Conservation (phyloP, 1,140 invertebrate genomes). For the Antheraea mylitta region DNA sequence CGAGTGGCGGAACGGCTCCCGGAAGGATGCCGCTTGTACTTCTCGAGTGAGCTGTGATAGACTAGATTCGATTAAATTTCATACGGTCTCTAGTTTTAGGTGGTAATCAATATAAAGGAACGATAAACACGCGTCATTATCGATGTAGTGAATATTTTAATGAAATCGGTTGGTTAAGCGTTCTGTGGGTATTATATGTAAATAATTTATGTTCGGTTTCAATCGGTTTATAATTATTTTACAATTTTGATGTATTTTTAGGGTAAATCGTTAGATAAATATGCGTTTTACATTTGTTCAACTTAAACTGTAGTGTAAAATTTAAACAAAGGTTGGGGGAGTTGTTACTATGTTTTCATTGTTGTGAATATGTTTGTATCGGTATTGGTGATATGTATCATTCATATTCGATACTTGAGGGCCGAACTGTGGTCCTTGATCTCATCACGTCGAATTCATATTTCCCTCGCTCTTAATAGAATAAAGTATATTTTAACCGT, state of each 20-base stretch:
- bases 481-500: neutral
- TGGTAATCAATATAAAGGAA: constrained; percentile 45
- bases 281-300: constrained; percentile 71
- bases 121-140: constrained; percentile 29
- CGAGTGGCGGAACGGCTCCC: neutral
- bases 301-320: constrained; percentile 55
- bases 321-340: constrained; percentile 49
- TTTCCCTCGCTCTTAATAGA: neutral
- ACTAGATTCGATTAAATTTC: constrained; percentile 56
- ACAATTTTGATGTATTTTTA: constrained; percentile 75
- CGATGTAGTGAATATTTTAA: constrained; percentile 23
- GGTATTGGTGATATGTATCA: constrained; percentile 40
- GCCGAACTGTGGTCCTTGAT: constrained; percentile 3
- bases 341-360: constrained; percentile 63
- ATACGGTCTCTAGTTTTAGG: constrained; percentile 52
- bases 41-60: constrained; percentile 74
- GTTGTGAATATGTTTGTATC: constrained; percentile 34
- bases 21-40: constrained; percentile 45
- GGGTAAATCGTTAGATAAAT: constrained; percentile 60
- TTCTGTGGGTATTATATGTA: constrained; percentile 62
- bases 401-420: constrained; percentile 15
- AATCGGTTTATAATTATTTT: constrained; percentile 36
- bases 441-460: constrained; percentile 10
- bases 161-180: constrained; percentile 45
- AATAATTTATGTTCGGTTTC: constrained; percentile 61